Base-by-base conservation (phyloP, 2,797 vertebrate species). In the Phataginus tetradactyla region DNA sequence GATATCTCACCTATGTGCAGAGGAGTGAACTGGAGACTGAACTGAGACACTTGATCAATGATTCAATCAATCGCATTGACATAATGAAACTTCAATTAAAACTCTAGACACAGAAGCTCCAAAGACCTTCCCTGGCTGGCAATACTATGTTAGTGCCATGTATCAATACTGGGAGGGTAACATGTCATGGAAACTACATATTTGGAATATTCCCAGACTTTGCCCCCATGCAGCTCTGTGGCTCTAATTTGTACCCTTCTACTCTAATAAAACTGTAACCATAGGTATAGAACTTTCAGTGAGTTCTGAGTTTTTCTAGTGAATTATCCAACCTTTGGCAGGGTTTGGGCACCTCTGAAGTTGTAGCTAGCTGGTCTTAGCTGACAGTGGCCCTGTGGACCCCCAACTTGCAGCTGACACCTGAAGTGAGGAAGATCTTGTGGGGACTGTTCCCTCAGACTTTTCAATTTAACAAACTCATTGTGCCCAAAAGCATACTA, bases 201-300 rank as follows among this genome's bases (percentile, higher is more conserved):
- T 77, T 10, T 85, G 5, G 27, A 81, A 71, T 1, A 8, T 34
- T 57, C 39, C 34, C 79, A 86, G 4, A 86, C n/a, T 57, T 66
- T 7, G 9, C 32, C 72, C 72, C 53, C 55, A 37, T 20, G 2
- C 13, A 45, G 42, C 8, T 78, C 61, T 68, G 49, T 69, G 13
- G 49, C 59, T 96, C 72, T 92, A 84, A 75, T 84, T 51, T 94
- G 37, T 64, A 84, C 45, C 59, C 18, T 74, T 95, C 69, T 64
- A 25, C 32, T 85, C 3, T 25, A 90, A 74, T 83, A 96, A 72
- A 95, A 90, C 4, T 51, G 9, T 57, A 92, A n/a, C 23, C 1
- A 17, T 61, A 25, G 59, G 9, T 37, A 83, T 3, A 61, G 57
- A 15, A 84, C 18, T 87, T 93, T 45, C 34, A 59, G 15, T n/a